Percentiles rank a stretch among this genome's conserved stretches.
Evolutionary conservation across 2,888 invertebrate species (phyloP).

Genomic region (Drosophila greeni): DNA sequence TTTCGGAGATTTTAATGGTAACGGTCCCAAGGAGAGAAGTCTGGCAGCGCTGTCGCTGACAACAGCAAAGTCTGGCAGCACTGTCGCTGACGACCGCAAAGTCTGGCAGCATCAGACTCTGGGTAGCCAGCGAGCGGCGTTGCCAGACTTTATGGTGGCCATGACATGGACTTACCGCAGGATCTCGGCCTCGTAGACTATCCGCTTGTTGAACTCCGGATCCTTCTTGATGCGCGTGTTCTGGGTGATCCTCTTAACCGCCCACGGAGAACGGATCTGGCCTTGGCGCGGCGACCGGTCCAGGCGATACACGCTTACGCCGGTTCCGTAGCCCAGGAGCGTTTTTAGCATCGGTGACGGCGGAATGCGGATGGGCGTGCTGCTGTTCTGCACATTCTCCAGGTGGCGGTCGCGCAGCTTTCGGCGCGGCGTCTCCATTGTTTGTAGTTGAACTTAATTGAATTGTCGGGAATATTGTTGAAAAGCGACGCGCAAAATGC

Average conservation of each 20-base stretch:
- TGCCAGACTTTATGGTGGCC: too few species aligned
- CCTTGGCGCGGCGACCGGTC: slow-evolving; percentile 85
- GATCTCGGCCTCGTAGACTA: slow-evolving; percentile 86
- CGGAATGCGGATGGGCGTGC: slow-evolving; percentile 81
- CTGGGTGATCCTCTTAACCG: slow-evolving; percentile 85
- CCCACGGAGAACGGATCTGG: slow-evolving; percentile 89
- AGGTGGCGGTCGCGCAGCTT: slow-evolving; percentile 66
- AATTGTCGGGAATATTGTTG: not conserved
- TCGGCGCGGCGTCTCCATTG: slow-evolving; percentile 72
- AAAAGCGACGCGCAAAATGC: slow-evolving; percentile 9
- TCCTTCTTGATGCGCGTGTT: slow-evolving; percentile 68
- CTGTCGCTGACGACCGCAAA: too few species aligned
- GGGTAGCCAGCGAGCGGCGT: too few species aligned
- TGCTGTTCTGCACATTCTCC: slow-evolving; percentile 62
- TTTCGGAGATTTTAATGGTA: too few species aligned
- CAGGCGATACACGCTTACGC: slow-evolving; percentile 88
- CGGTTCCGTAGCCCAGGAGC: slow-evolving; percentile 86
- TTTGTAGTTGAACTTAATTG: not conserved
- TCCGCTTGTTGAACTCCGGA: slow-evolving; percentile 80
- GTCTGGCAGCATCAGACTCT: too few species aligned
- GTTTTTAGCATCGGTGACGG: slow-evolving; percentile 86
- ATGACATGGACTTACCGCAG: slow-evolving; percentile 78
- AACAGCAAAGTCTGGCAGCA: too few species aligned
- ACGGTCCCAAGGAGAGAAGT: too few species aligned
- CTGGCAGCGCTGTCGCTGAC: too few species aligned